phyloP scores from a whole-genome alignment of 2,888 invertebrate genomes.

The Sinopyrophorus schimmeli region DNA sequence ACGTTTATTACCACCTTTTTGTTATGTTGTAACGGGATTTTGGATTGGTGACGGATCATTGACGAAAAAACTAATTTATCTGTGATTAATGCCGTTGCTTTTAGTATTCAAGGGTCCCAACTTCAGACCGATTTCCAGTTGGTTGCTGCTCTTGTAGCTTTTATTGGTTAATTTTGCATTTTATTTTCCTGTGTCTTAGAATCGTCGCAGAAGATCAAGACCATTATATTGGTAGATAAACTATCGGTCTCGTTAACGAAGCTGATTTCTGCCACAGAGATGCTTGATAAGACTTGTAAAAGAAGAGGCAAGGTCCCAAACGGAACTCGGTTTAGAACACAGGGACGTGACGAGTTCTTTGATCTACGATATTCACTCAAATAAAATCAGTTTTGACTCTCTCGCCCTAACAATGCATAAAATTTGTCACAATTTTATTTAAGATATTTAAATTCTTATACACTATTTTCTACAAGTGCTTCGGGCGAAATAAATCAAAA shows the following conservation, averaged over 20 bases:
- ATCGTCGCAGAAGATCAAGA: slow-evolving; percentile 20
- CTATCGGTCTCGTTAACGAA: slow-evolving; percentile 29
- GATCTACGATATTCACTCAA: slow-evolving; percentile 28
- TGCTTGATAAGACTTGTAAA: slow-evolving; percentile 26
- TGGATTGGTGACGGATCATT: slow-evolving; percentile 40
- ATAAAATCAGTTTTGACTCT: slow-evolving; percentile 27
- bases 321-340: slow-evolving; percentile 30
- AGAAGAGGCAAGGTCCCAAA: slow-evolving; percentile 32
- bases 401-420: slow-evolving; percentile 30
- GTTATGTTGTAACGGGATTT: slow-evolving; percentile 22
- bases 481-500: too few species aligned
- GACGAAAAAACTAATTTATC: slow-evolving; percentile 40
- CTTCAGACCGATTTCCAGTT: slow-evolving; percentile 9
- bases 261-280: slow-evolving; percentile 25
- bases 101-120: slow-evolving; percentile 15
- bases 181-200: slow-evolving; percentile 7
- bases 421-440: slow-evolving; percentile 21
- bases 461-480: slow-evolving; percentile 3
- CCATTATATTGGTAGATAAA: slow-evolving; percentile 30
- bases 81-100: slow-evolving; percentile 36
- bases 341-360: slow-evolving; percentile 36
- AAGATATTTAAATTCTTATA: neutral
- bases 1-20: slow-evolving; percentile 37
- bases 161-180: slow-evolving; percentile 26
- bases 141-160: slow-evolving; percentile 8